A percentile compares a stretch with the other conserved stretches of the same genome.
phyloP scores from a whole-genome alignment of 2,113 vertebrate genomes.

The Pterocles orientalis region DNA sequence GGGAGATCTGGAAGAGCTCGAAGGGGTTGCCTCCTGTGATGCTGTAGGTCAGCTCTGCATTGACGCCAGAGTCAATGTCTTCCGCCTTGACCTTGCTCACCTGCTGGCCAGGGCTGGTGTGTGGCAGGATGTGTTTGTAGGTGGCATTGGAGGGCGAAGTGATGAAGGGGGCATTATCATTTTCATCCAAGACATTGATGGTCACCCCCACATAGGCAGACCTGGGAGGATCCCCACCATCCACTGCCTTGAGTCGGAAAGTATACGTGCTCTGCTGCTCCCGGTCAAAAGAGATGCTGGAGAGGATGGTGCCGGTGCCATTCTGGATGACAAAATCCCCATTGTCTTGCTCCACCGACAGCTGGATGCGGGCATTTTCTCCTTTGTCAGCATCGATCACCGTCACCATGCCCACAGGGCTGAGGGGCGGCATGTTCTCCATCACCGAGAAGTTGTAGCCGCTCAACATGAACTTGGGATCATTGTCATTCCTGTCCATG shows the following conservation, averaged over 20 bases:
- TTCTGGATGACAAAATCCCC: constrained; percentile 98
- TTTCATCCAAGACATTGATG: constrained; percentile 96
- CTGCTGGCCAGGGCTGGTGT: constrained; percentile 82
- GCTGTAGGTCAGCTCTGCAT: constrained; percentile 87
- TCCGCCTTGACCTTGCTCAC: constrained; percentile 93
- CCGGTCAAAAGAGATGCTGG: constrained; percentile 94
- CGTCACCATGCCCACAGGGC: constrained; percentile 95
- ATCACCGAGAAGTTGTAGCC: constrained; percentile 96
- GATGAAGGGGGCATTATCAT: constrained; percentile 94
- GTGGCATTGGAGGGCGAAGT: constrained; percentile 93
- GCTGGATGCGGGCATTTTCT: constrained; percentile 86
- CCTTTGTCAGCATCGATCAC: constrained; percentile 93
- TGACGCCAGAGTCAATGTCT: constrained; percentile 90
- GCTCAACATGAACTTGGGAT: constrained; percentile 95
- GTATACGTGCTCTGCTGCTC: constrained; percentile 97
- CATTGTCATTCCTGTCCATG: constrained; percentile 95
- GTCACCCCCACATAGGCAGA: constrained; percentile 95
- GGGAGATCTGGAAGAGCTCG: constrained; percentile 90
- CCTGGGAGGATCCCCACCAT: constrained; percentile 88
- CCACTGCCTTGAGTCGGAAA: constrained; percentile 93
- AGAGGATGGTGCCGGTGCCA: constrained; percentile 93
- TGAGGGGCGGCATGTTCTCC: constrained; percentile 93
- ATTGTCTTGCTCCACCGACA: constrained; percentile 93
- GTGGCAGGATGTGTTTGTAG: constrained; percentile 86
- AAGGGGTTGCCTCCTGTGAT: constrained; percentile 94